phyloP scores from a whole-genome alignment of 2,797 vertebrate genomes.

The Melanotaenia nigrans region DNA sequence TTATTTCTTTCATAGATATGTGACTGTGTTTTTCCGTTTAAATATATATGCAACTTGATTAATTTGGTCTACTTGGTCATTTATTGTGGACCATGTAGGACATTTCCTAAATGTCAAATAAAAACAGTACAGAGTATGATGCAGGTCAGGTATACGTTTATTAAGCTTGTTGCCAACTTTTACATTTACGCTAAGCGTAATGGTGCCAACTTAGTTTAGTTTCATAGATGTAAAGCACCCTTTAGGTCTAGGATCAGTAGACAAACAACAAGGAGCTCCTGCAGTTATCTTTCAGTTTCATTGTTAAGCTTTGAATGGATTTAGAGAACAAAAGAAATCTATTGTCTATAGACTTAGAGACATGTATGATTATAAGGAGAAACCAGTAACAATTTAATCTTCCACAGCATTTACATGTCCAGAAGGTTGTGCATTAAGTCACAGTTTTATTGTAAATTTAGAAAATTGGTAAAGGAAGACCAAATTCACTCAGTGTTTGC shows the following conservation, averaged over 20 bases:
- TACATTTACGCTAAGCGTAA: slow-evolving; percentile 67
- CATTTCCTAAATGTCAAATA: slow-evolving; percentile 6
- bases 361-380: slow-evolving; percentile 43
- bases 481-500: slow-evolving; percentile 28
- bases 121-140: slow-evolving; percentile 39
- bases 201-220: slow-evolving; percentile 63
- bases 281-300: slow-evolving; percentile 51
- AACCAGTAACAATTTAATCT: slow-evolving; percentile 66
- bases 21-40: too few species aligned
- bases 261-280: slow-evolving; percentile 66
- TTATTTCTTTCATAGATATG: too few species aligned
- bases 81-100: neutral
- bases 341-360: slow-evolving; percentile 54
- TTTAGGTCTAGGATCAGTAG: slow-evolving; percentile 57
- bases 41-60: too few species aligned
- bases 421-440: slow-evolving; percentile 13
- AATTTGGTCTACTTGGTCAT: neutral
- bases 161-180: slow-evolving; percentile 77
- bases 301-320: slow-evolving; percentile 63
- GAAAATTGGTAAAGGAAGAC: slow-evolving; percentile 20
- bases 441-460: slow-evolving; percentile 12
- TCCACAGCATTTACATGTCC: slow-evolving; percentile 65
- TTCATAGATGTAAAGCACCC: slow-evolving; percentile 70
- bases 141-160: slow-evolving; percentile 79
- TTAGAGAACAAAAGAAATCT: slow-evolving; percentile 56